Conservation (phyloP, 2,888 invertebrate genomes). For the Pristionchus exspectatus region DNA sequence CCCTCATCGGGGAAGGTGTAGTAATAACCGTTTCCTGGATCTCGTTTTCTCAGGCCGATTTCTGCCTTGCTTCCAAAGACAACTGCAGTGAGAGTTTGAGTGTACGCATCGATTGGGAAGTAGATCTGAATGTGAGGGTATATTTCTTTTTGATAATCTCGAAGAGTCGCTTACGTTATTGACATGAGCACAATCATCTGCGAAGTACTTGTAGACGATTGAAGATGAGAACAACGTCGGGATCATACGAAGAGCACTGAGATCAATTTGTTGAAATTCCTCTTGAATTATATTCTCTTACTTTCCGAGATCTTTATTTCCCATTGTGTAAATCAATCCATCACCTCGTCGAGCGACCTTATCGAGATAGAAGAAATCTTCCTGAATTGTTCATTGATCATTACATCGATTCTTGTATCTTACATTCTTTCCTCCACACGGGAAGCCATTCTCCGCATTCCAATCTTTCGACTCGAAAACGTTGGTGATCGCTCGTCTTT, state of each 20-base stretch:
- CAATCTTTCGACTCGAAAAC: not conserved
- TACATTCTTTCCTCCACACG: not conserved
- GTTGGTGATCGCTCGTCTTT: not conserved
- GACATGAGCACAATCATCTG: not conserved
- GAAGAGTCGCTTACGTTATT: not conserved
- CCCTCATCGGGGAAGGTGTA: not conserved
- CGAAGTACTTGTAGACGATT: slow-evolving; percentile 47
- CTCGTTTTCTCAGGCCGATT: not conserved
- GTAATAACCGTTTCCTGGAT: not conserved
- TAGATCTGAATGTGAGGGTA: slow-evolving; percentile 52
- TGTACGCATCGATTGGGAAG: slow-evolving; percentile 70
- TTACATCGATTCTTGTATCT: not conserved
- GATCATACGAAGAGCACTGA: slow-evolving; percentile 31
- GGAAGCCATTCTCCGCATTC: not conserved
- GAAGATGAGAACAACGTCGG: slow-evolving; percentile 44
- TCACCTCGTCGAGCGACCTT: not conserved
- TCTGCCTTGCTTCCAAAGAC: slow-evolving; percentile 49
- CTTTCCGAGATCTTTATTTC: not conserved
- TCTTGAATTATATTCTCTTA: not conserved
- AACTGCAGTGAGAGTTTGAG: slow-evolving; percentile 64
- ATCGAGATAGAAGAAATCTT: not conserved
- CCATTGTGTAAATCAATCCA: slow-evolving; percentile 1
- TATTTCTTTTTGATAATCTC: not conserved
- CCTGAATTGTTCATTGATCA: not conserved
- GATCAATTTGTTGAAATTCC: not conserved